Evolutionary conservation across 2,888 invertebrate genomes (phyloP), one percentile per base, ranked within the genome.

Genomic region (Lasius platythorax): DNA sequence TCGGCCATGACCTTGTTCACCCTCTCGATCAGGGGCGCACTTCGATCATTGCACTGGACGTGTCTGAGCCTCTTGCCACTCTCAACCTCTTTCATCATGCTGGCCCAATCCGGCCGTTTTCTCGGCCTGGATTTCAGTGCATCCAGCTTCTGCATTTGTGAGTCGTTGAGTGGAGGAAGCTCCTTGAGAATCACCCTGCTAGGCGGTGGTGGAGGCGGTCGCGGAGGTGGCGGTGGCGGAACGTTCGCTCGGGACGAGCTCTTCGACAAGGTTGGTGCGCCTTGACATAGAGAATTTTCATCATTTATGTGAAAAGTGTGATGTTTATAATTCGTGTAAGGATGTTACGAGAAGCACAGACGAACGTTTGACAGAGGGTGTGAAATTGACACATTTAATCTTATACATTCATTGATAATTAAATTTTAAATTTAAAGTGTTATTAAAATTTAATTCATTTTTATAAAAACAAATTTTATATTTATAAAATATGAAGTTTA

Each of bases 81-180:
- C 94, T 98, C 98, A n/a, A 98, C 97, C 95, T 98, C 98, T 94
- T 98, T 98, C 97, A 98, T 97, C 97, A 98, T 97, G 91, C 97
- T 97, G 23, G 97, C 97, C 98, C 98, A 98, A 94, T 98, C 98
- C 0, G 98, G 98, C 89, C 98, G 96, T 93, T 96, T 97, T 89
- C 98, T 96, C 0, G 98, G 98, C 90, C 98, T 96, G 90, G 97
- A 95, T 93, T 96, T 97, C 30, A 98, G 96, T 91, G 96, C 96
- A 85, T 98, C 98, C 85, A 98, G 92, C 91, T 96, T 97, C 90
- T 96, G 96, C 87, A 97, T 95, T 92, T 97, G 97, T 15, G 95
- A 93, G 0, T 96, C 95, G 74, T 96, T 96, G 0, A 97, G 92
- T 0, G 96, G 96, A 18, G 93, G 89, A 58, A 95, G 75, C 78